Percentiles rank a stretch among this genome's conserved stretches.
phyloP scores from a whole-genome alignment of 2,888 invertebrate genomes.

The Pollenia labialis region DNA sequence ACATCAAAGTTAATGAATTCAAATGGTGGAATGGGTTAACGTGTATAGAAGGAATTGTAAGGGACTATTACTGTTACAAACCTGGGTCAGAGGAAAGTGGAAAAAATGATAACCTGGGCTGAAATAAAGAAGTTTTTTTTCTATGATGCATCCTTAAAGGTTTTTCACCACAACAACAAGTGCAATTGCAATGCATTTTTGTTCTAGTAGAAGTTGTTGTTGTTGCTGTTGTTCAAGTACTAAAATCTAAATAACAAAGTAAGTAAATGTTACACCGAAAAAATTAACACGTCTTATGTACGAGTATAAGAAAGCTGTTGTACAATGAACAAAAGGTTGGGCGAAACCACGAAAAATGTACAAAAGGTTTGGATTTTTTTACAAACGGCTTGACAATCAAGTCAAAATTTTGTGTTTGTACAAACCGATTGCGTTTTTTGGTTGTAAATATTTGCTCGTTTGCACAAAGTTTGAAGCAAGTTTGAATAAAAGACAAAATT shows the following conservation, averaged over 20 bases:
- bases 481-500: no score
- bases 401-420: no score
- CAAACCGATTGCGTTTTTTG: no score
- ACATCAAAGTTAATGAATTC: slow-evolving; percentile 68
- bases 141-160: slow-evolving; percentile 41
- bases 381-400: no score
- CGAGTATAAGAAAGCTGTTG: no score
- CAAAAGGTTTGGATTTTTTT: no score
- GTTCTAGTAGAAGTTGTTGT: neutral
- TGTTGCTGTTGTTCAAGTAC: slow-evolving; percentile 34
- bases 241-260: slow-evolving; percentile 65
- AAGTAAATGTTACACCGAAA: slow-evolving; percentile 39
- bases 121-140: neutral
- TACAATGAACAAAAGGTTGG: no score
- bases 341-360: no score
- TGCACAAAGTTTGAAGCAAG: no score
- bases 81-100: slow-evolving; percentile 5
- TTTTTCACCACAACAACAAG: slow-evolving; percentile 50
- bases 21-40: slow-evolving; percentile 22
- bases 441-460: no score
- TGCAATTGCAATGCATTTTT: slow-evolving; percentile 48
- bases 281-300: no score
- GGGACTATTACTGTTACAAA: slow-evolving; percentile 19
- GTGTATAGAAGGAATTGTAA: neutral
- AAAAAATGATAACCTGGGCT: neutral